Percentiles rank a stretch among this genome's conserved stretches.
phyloP scores from a whole-genome alignment of 1,140 invertebrate genomes.

The Brachionus rubens region DNA sequence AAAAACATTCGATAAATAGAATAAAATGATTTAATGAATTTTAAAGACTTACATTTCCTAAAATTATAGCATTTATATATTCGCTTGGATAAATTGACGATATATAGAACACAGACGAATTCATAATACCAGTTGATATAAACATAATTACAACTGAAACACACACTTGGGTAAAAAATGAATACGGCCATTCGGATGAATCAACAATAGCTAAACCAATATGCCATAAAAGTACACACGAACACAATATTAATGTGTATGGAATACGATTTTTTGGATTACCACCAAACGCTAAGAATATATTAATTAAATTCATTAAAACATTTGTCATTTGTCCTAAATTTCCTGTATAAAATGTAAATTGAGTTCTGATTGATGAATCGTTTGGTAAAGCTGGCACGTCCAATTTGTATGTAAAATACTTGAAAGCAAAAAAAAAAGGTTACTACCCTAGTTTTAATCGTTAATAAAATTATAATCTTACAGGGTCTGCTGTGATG shows the following conservation, averaged over 20 bases:
- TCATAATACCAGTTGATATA: conserved; percentile 35
- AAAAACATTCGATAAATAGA: background rate
- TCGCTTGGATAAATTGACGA: conserved; percentile 25
- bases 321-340: conserved; percentile 40
- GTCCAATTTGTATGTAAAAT: conserved; percentile 40
- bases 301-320: conserved; percentile 38
- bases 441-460: conserved; percentile 18
- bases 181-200: conserved; percentile 31
- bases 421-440: background rate
- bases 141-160: conserved; percentile 38
- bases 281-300: conserved; percentile 8
- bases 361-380: background rate
- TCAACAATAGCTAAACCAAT: conserved; percentile 29
- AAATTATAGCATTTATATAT: conserved; percentile 40
- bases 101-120: conserved; percentile 31
- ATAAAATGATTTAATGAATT: no score
- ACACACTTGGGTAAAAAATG: conserved; percentile 10
- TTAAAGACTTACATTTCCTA: conserved; percentile 42
- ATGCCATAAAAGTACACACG: conserved; percentile 5
- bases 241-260: conserved; percentile 27
- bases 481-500: background rate
- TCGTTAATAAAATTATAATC: no score
- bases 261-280: conserved; percentile 41
- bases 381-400: background rate
- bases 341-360: conserved; percentile 26